A percentile compares a stretch with the other conserved stretches of the same genome.
phyloP scores from a whole-genome alignment of 2,113 vertebrate genomes.

The Ciconia boyciana region DNA sequence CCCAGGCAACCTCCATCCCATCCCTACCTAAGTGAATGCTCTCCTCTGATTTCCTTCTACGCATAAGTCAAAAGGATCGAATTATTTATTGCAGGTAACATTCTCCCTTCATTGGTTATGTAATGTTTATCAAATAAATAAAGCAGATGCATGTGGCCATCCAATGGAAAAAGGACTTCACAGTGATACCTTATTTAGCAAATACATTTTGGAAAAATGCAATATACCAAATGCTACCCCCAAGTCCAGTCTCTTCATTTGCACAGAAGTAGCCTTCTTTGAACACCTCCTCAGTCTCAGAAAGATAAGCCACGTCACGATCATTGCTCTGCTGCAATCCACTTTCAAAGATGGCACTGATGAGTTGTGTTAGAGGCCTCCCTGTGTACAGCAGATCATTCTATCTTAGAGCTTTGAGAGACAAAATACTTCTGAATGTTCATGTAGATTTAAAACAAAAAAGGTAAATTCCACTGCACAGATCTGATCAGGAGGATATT shows the following conservation, averaged over 20 bases:
- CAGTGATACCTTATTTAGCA: background rate
- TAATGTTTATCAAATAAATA: background rate
- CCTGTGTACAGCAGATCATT: background rate
- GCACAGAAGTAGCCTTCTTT: background rate
- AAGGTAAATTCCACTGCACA: background rate
- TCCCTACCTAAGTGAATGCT: background rate
- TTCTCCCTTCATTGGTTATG: background rate
- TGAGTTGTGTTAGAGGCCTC: background rate
- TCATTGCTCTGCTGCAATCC: background rate
- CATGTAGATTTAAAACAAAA: background rate
- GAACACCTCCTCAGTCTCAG: background rate
- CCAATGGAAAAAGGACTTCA: background rate
- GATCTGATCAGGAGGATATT: background rate
- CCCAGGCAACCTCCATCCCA: background rate
- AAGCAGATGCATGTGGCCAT: background rate
- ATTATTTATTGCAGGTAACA: background rate
- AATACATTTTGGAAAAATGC: background rate
- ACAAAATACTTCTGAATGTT: background rate
- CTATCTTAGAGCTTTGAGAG: background rate
- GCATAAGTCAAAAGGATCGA: background rate
- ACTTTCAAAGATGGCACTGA: background rate
- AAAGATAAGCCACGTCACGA: background rate
- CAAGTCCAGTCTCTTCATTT: background rate
- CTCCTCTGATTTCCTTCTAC: background rate
- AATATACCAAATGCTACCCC: background rate